Base-by-base conservation (phyloP, 2,888 invertebrate species). In the Lasioglossum calceatum region DNA sequence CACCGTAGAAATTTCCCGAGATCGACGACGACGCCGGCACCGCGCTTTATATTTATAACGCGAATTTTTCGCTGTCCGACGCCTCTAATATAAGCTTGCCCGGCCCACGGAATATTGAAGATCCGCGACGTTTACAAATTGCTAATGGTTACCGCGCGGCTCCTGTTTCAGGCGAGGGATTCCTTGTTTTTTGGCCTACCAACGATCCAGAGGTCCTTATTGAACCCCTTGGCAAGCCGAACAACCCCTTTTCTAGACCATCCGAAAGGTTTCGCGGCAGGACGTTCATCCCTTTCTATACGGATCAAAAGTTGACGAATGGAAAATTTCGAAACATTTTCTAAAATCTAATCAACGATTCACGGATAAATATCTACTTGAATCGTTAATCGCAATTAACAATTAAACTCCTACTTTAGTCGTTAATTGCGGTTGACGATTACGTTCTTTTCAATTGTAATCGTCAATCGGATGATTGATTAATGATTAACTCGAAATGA, bases 31-130 rank as follows among this genome's bases (percentile, higher is more conserved):
- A 16, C 19, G 16, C 16, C 47, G 23, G 27, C 39, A 2, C 44
- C 75, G 58, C 47, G 88, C 76, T 85, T 85, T 54, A 85, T 85
- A 85, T 85, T 85, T 79, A 85, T 79, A 79, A 85, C 79, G 44
- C 44, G 72, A 72, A 85, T 85, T 85, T 85, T 85, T 85, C 85
- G 79, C 79, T 85, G 88, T 77, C 85, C 75, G 64, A 42, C 72
- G 73, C 61, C 61, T 85, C 85, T 85, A 85, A 85, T 75, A 78
- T 61, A 71, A 85, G 47, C 85, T 16, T 71, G 42, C 71, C 23
- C 23, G 19, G 32, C 73, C 47, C 58, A 54, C 36, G 61, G 64
- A 61, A 85, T 85, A 85, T 85, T 54, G 85, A 79, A 54, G 79
- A 58, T 54, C 36, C 71, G 39, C 14, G 85, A 85, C 85, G 64